Conservation (phyloP, 2,888 invertebrate genomes). For the Sarcophaga variegata region DNA sequence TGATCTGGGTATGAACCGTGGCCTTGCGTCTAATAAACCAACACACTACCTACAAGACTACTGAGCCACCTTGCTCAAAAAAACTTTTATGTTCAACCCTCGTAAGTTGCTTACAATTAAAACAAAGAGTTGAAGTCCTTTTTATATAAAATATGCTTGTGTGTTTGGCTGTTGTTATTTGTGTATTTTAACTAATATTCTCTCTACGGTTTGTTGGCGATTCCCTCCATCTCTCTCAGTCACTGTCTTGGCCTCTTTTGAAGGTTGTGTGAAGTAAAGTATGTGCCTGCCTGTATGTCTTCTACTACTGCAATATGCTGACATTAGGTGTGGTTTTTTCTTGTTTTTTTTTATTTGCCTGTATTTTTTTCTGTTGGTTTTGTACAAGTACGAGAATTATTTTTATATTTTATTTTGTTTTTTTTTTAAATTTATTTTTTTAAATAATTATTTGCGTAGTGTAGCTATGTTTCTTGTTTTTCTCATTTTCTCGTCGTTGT, state of each 20-base stretch:
- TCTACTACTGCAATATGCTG: constrained; percentile 62
- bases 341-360: constrained; percentile 29
- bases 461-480: constrained; percentile 19
- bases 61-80: too few species aligned
- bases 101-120: too few species aligned
- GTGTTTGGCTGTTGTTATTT: neutral
- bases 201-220: constrained; percentile 8
- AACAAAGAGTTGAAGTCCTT: too few species aligned
- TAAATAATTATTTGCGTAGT: neutral
- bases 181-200: constrained; percentile 26
- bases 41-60: too few species aligned
- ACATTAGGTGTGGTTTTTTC: constrained; percentile 62
- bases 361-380: constrained; percentile 2
- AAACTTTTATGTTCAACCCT: too few species aligned
- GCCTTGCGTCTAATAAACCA: too few species aligned
- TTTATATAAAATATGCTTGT: neutral
- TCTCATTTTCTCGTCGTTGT: constrained; percentile 34
- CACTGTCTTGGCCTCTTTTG: neutral
- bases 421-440: neutral
- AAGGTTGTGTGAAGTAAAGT: neutral
- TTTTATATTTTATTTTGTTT: too few species aligned
- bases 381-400: too few species aligned
- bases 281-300: neutral
- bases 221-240: neutral
- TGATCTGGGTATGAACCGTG: too few species aligned